Percentiles rank a stretch among this genome's conserved stretches.
Conservation (phyloP, 1,140 invertebrate species). For the Antheraea mylitta region DNA sequence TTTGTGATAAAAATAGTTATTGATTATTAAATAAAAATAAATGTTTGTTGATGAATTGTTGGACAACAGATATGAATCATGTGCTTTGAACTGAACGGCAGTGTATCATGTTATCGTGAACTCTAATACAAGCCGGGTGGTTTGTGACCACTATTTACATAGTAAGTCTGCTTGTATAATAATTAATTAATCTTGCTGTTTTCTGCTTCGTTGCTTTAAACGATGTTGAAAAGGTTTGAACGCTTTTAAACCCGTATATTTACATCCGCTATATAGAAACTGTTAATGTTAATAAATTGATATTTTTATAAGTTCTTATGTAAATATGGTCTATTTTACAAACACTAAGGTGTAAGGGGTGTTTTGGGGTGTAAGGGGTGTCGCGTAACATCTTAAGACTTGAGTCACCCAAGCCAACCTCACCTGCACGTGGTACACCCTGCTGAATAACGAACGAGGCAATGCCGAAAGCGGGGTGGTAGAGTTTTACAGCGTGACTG, state of each 20-base stretch:
- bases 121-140: slow-evolving; percentile 29
- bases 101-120: slow-evolving; percentile 28
- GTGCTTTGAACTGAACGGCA: slow-evolving; percentile 12
- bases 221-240: slow-evolving; percentile 20
- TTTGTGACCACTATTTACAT: slow-evolving; percentile 49
- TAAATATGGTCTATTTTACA: too few species aligned
- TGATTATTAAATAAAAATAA: background rate
- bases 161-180: slow-evolving; percentile 39
- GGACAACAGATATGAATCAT: background rate
- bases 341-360: too few species aligned
- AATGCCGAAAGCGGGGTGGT: too few species aligned
- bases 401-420: too few species aligned
- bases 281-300: background rate
- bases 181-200: slow-evolving; percentile 54
- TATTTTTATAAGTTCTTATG: too few species aligned
- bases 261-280: background rate
- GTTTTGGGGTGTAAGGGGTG: too few species aligned
- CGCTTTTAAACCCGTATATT: background rate
- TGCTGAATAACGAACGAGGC: too few species aligned
- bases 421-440: too few species aligned
- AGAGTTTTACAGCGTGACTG: too few species aligned
- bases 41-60: background rate
- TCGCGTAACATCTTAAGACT: too few species aligned
- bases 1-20: background rate
- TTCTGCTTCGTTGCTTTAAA: slow-evolving; percentile 35